phyloP scores from a whole-genome alignment of 2,113 vertebrate species.

The Peromyscus maniculatus region DNA sequence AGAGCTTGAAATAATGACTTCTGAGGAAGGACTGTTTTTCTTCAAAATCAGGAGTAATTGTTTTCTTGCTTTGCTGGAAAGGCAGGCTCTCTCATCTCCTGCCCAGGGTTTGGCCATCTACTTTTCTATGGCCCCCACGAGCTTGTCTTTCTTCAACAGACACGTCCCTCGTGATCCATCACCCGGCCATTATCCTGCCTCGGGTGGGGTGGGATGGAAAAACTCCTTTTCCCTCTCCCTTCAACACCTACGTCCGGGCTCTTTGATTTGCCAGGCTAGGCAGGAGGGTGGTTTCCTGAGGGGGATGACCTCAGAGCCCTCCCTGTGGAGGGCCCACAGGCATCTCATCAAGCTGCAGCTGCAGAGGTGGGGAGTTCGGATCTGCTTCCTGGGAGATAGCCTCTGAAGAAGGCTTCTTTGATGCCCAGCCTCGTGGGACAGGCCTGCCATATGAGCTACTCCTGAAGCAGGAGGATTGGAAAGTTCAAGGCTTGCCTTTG shows the following conservation, averaged over 20 bases:
- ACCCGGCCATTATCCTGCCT: constrained; percentile 61
- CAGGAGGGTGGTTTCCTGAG: constrained; percentile 57
- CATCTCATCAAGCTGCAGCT: not conserved
- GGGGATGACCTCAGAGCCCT: constrained; percentile 67
- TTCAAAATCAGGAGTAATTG: constrained; percentile 63
- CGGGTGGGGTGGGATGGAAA: constrained; percentile 61
- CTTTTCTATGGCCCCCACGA: not conserved
- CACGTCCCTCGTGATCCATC: constrained; percentile 23
- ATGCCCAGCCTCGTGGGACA: not conserved
- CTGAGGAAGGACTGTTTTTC: constrained; percentile 60
- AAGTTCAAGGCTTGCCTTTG: not conserved
- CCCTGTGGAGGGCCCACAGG: not conserved
- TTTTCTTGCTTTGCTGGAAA: constrained; percentile 9
- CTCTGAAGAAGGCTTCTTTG: not conserved
- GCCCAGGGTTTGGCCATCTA: constrained; percentile 5
- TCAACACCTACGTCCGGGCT: constrained; percentile 58
- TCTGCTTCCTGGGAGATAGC: not conserved
- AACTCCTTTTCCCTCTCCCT: constrained; percentile 52
- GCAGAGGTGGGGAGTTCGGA: not conserved
- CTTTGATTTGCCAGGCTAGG: constrained; percentile 79
- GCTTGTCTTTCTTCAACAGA: not conserved
- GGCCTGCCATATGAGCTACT: not conserved
- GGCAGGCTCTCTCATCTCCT: constrained; percentile 64
- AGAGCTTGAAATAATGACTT: constrained; percentile 11
- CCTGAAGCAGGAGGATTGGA: not conserved